phyloP scores from a whole-genome alignment of 1,140 invertebrate genomes.

The Plectrocnemia conspersa region DNA sequence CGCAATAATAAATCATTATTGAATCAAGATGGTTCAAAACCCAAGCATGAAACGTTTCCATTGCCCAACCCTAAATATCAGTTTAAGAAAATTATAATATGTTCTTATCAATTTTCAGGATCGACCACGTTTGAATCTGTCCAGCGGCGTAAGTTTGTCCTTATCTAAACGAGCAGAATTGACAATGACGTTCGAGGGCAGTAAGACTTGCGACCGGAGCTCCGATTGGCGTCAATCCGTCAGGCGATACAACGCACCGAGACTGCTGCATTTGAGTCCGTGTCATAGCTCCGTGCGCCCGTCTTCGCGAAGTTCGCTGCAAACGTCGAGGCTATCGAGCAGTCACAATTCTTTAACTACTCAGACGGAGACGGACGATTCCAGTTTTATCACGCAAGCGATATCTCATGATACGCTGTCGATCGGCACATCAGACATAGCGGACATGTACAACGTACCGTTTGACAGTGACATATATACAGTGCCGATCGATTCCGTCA shows the following conservation, averaged over 20 bases:
- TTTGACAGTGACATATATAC: constrained; percentile 83
- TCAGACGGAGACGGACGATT: constrained; percentile 72
- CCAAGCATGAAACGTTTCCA: too few species aligned
- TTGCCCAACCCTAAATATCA: too few species aligned
- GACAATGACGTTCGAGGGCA: too few species aligned
- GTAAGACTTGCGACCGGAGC: too few species aligned
- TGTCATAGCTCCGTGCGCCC: constrained; percentile 57
- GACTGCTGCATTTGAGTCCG: constrained; percentile 58
- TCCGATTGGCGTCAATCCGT: constrained; percentile 35
- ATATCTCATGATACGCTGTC: constrained; percentile 75
- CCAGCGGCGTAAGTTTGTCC: too few species aligned
- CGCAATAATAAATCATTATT: too few species aligned
- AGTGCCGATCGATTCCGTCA: constrained; percentile 73
- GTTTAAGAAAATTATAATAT: too few species aligned
- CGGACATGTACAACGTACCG: constrained; percentile 80
- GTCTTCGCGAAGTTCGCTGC: constrained; percentile 64
- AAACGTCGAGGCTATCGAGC: constrained; percentile 67
- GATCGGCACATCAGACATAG: constrained; percentile 62
- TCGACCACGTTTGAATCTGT: too few species aligned
- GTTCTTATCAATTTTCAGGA: too few species aligned
- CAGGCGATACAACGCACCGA: constrained; percentile 58
- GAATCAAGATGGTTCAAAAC: too few species aligned
- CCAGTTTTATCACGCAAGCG: constrained; percentile 79
- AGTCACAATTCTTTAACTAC: constrained; percentile 75
- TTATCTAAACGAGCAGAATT: too few species aligned